Base-by-base conservation (phyloP, 1,140 invertebrate genomes). In the Delia radicum region DNA sequence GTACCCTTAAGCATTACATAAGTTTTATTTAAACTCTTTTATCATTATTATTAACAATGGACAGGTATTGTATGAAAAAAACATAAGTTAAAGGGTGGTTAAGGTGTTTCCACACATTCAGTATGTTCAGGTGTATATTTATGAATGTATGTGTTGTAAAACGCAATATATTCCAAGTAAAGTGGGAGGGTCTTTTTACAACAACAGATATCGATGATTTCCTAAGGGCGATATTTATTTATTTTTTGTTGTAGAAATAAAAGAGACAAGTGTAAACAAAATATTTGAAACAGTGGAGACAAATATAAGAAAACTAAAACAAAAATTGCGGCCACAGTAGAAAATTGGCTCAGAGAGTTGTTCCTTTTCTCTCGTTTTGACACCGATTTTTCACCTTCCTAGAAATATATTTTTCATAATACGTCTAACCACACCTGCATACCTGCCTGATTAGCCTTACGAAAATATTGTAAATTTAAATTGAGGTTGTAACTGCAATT, bases 21-120 rank as follows among this genome's bases (percentile, higher is more conserved):
- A 33, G 27, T 69, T 33, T 69, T 69, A 69, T 69, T 69, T 69
- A 33, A 69, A 33, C 29, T 33, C 65, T 69, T 69, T 69, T 69
- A 69, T 69, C 65, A 69, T 69, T 69, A 21, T 69, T 69, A 69
- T 37, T 69, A 69, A 69, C 37, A 37, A 33, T 37, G 48, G 24
- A 55, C n/a, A 21, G 48, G 48, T 2, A n/a, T n/a, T n/a, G n/a
- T 5, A 55, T 10, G 24, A 21, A 5, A 10, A 55, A 21, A 55
- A 55, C 0, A 21, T 55, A 55, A 55, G n/a, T 55, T 55, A 55
- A 55, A 55, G 48, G n/a, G 65, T 69, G 29, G 65, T 69, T 37
- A 31, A 69, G 65, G 65, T 69, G 65, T 33, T 69, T 37, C 65
- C 13, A 67, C 63, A 67, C 21, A 21, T 1, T 3, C 13, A 48